These are phyloP conservation scores for Orbicella faveolata DNA, from an alignment of 64 coral and sea anemone species.

Conservation along the genomic window DNA sequence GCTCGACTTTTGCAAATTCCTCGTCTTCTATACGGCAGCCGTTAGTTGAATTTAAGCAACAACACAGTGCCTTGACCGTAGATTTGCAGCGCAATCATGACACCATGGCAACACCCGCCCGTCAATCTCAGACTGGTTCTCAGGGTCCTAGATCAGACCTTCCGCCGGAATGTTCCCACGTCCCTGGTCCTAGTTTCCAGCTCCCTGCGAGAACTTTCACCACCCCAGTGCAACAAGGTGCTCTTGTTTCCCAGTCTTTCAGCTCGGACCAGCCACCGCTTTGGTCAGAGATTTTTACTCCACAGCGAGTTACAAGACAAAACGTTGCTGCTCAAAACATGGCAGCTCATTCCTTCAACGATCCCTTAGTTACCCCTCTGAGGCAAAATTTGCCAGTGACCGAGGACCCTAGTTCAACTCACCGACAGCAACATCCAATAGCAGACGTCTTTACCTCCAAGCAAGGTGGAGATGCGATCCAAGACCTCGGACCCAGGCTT, in stretches of 20 bases:
- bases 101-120: background rate
- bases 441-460: background rate
- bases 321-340: background rate
- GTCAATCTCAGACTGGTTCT: background rate
- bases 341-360: background rate
- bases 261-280: background rate
- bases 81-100: background rate
- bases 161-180: background rate
- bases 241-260: background rate
- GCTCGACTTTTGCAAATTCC: background rate
- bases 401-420: background rate
- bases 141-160: background rate
- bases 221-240: background rate
- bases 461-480: background rate
- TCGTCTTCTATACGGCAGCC: background rate
- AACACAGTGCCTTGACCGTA: background rate
- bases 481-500: background rate
- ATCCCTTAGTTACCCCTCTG: background rate
- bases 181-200: background rate
- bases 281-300: background rate
- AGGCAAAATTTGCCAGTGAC: background rate
- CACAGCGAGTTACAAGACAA: background rate
- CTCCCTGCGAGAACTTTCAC: background rate
- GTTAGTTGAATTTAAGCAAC: background rate
- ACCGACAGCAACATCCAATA: background rate